phyloP scores from a whole-genome alignment of 2,113 vertebrate genomes.

The Picathartes gymnocephalus region DNA sequence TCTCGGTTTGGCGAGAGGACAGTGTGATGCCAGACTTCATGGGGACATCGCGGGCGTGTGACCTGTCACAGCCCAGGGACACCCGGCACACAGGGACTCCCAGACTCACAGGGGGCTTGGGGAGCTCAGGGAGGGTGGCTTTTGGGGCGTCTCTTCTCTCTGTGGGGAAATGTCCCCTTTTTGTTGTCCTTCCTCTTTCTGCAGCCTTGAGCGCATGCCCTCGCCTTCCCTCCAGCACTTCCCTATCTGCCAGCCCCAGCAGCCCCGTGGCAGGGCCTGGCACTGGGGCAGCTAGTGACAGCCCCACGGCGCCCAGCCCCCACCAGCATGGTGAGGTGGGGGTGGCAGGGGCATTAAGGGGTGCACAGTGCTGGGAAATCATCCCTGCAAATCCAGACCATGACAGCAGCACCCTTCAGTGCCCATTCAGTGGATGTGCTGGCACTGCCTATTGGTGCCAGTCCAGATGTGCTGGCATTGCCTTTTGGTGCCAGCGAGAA shows the following conservation, averaged over 20 bases:
- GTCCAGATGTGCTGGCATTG: neutral
- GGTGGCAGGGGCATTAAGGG: rapidly evolving
- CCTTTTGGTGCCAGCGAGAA: neutral
- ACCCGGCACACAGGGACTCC: rapidly evolving
- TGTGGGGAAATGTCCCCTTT: neutral
- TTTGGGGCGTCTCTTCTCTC: neutral
- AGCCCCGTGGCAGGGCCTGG: neutral
- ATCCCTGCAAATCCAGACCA: neutral
- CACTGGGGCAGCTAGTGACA: neutral
- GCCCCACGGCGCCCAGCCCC: rapidly evolving
- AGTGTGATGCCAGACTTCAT: neutral
- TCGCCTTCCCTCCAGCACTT: neutral
- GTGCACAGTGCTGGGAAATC: neutral
- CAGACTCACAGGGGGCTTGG: rapidly evolving
- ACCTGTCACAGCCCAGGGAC: neutral
- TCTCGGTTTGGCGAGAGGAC: neutral
- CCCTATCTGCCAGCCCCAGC: neutral
- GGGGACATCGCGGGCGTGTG: rapidly evolving
- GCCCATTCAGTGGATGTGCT: neutral
- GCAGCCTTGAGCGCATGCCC: neutral
- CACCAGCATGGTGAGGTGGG: rapidly evolving
- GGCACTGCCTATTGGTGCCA: neutral
- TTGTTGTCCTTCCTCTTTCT: constrained; percentile 43
- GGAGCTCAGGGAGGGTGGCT: neutral
- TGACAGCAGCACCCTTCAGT: neutral